These are phyloP conservation scores for Phrynosoma blainvillii DNA, from an alignment of 2,113 vertebrate genomes.

Conservation along the genomic window DNA sequence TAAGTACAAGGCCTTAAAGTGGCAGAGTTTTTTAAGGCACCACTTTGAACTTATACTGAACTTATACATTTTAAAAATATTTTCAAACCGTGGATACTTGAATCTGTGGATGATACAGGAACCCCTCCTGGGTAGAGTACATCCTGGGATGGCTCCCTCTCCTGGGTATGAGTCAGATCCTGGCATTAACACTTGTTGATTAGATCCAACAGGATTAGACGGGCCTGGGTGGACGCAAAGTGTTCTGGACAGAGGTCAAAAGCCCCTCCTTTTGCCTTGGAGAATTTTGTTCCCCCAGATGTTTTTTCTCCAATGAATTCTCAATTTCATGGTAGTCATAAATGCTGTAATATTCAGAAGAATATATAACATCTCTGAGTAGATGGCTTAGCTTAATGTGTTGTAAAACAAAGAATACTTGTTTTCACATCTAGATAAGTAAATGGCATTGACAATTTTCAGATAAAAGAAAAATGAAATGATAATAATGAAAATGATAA, in stretches of 20 bases:
- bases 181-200: no score
- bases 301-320: neutral
- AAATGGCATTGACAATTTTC: conserved; percentile 46
- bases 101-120: no score
- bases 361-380: conserved; percentile 17
- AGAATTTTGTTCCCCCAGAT: neutral
- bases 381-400: conserved; percentile 48
- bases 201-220: no score
- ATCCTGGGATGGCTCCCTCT: no score
- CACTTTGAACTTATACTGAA: neutral
- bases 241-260: no score
- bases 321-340: conserved; percentile 29
- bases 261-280: neutral
- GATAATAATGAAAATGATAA: conserved; percentile 29
- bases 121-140: no score
- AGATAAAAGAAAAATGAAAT: conserved; percentile 51
- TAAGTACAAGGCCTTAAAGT: neutral
- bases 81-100: no score
- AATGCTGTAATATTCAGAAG: conserved; percentile 39
- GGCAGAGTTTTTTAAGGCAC: neutral
- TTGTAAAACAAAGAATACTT: neutral
- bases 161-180: no score
- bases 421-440: conserved; percentile 38
- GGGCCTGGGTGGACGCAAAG: no score
- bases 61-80: no score